Evolutionary conservation across 2,113 vertebrate species (phyloP).

Genomic region (Micronycteris hirsuta): DNA sequence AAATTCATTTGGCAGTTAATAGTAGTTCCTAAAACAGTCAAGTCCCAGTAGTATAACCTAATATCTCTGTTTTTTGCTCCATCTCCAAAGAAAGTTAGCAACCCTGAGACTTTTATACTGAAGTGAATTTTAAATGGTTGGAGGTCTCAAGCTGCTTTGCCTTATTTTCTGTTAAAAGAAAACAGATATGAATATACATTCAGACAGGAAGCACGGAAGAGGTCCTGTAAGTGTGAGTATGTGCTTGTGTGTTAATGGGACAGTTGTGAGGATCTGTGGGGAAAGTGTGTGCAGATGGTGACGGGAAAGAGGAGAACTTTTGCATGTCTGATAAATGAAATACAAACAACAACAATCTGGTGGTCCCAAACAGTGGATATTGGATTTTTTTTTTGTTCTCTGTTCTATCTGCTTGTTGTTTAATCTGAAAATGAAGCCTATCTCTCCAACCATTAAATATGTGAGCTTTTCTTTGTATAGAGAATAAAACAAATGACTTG

Average conservation of each 20-base stretch:
- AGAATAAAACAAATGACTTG: conserved; percentile 68
- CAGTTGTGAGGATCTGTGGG: conserved; percentile 87
- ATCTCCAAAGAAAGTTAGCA: background rate
- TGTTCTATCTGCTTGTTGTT: conserved; percentile 70
- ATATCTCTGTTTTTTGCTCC: background rate
- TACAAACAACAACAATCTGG: conserved; percentile 67
- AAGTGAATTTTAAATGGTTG: background rate
- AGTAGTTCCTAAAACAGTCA: background rate
- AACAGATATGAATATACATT: background rate
- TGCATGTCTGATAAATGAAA: conserved; percentile 78
- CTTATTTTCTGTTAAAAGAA: background rate
- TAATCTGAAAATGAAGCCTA: conserved; percentile 67
- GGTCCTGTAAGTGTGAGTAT: conserved; percentile 51
- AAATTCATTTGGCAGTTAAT: background rate
- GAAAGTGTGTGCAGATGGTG: conserved; percentile 85
- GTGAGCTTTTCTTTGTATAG: background rate
- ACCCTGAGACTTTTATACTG: background rate
- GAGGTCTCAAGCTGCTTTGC: background rate
- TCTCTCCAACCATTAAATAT: background rate
- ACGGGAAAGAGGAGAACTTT: conserved; percentile 75
- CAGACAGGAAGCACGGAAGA: conserved; percentile 54
- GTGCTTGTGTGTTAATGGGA: conserved; percentile 80
- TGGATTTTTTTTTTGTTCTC: conserved; percentile 64
- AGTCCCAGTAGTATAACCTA: background rate
- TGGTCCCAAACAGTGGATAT: conserved; percentile 70